Evolutionary conservation across 2,797 vertebrate genomes (phyloP).

Genomic region (Acanthurus tractus): DNA sequence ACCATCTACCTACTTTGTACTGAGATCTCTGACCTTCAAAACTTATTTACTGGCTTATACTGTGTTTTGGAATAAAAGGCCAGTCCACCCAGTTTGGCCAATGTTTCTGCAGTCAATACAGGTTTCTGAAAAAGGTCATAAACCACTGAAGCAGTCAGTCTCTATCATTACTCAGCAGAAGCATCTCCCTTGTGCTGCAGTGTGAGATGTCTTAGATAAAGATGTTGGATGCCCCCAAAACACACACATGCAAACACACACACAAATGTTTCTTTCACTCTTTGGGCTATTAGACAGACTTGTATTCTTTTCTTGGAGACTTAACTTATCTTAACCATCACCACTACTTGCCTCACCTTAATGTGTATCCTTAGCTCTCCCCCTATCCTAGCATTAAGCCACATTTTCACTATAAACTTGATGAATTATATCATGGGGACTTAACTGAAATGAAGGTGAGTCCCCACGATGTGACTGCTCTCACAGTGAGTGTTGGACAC

Average conservation of each 20-base stretch:
- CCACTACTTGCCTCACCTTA: too few species aligned
- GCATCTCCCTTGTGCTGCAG: not conserved
- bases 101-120: constrained; percentile 21
- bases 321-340: too few species aligned
- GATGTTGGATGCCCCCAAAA: not conserved
- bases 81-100: not conserved
- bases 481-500: not conserved
- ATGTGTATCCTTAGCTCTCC: too few species aligned
- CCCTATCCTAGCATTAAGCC: too few species aligned
- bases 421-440: too few species aligned
- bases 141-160: constrained; percentile 4
- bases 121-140: constrained; percentile 6
- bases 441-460: too few species aligned
- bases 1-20: not conserved
- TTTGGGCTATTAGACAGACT: not conserved
- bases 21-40: constrained; percentile 6
- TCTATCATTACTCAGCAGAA: constrained; percentile 3
- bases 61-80: not conserved
- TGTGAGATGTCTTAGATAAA: constrained; percentile 19
- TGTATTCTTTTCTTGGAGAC: too few species aligned
- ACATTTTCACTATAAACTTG: too few species aligned
- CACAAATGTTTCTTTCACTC: too few species aligned
- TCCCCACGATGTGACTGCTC: too few species aligned
- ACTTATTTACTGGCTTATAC: not conserved
- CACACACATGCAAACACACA: not conserved